Evolutionary conservation across 2,797 vertebrate species (phyloP), one percentile per base, ranked within the genome.

Genomic region (Amniataba percoides): DNA sequence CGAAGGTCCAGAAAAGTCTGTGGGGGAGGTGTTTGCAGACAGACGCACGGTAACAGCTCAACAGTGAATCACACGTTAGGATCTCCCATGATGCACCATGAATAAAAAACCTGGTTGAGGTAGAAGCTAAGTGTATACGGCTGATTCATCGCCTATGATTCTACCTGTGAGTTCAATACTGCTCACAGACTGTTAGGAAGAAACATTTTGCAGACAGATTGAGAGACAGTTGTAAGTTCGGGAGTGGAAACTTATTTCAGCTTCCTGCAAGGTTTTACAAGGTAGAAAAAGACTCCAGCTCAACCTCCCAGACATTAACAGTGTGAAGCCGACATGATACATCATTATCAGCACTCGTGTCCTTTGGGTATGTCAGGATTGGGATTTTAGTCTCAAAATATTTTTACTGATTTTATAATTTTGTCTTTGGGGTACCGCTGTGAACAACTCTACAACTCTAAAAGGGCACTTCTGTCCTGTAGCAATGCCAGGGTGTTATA

Each of bases 141-240:
- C 4, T 56, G 55, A 51, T 34, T 13, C 45, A 46, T 55, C n/a
- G 45, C 5, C 72, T 67, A 23, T 42, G 62, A 51, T 51, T 66
- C 10, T 31, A 51, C 45, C 27, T 52, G 23, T 25, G 16, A 51
- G 57, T 43, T 61, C 45, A 59, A 21, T 21, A 51, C 31, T 16
- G 11, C 5, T 49, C 36, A 16, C 34, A 7, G 34, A 7, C 34
- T 36, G 34, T 36, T 36, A 36, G 34, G 8, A 36, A 36, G 7
- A 36, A 36, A 36, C 34, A 36, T 36, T 36, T 7, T 7, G 34
- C 34, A 36, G 34, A 7, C 34, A 36, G 34, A 36, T 36, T 36
- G 8, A 36, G 34, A 36, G 34, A 36, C 34, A 36, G 34, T 36
- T 36, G 34, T 7, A 36, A 36, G 34, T 36, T 36, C 8, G 6